A percentile compares a stretch with the other conserved stretches of the same genome.
phyloP scores from a whole-genome alignment of 2,113 vertebrate species.

The Rhynchopsitta pachyrhyncha region DNA sequence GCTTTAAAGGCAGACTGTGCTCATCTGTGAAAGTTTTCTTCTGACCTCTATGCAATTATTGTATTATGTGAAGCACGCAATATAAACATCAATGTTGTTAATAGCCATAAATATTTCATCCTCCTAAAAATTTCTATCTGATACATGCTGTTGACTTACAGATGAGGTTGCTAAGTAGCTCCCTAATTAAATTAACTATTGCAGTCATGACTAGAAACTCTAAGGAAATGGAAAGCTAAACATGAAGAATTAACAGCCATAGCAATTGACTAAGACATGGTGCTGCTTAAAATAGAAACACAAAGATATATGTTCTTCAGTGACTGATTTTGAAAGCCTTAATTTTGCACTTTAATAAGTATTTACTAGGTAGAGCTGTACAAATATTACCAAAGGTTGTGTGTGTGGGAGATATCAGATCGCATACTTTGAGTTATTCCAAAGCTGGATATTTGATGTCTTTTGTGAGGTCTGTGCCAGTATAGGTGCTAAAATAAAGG shows the following conservation, averaged over 20 bases:
- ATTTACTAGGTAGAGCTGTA: not conserved
- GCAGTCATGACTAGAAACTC: not conserved
- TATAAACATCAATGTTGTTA: not conserved
- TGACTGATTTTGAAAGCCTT: not conserved
- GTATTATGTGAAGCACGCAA: not conserved
- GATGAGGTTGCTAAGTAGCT: conserved; percentile 5
- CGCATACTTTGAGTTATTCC: not conserved
- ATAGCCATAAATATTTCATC: conserved; percentile 10
- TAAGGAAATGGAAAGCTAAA: not conserved
- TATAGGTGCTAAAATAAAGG: not conserved
- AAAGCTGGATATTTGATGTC: not conserved
- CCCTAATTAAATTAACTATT: conserved; percentile 16
- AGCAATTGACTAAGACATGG: not conserved
- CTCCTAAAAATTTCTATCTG: not conserved
- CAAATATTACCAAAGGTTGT: not conserved
- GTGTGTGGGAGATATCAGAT: not conserved
- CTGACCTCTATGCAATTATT: conserved; percentile 14
- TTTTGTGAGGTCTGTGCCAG: not conserved
- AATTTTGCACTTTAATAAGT: not conserved
- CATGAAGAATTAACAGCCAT: not conserved
- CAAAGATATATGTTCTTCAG: not conserved
- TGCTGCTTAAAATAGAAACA: conserved; percentile 6
- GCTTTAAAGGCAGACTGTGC: not conserved
- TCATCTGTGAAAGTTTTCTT: not conserved
- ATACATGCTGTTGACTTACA: conserved; percentile 7